Percentiles rank a stretch among this genome's conserved stretches.
These are phyloP conservation scores for Pelosia muscerda DNA, from an alignment of 2,888 invertebrate species.

Conservation along the genomic window DNA sequence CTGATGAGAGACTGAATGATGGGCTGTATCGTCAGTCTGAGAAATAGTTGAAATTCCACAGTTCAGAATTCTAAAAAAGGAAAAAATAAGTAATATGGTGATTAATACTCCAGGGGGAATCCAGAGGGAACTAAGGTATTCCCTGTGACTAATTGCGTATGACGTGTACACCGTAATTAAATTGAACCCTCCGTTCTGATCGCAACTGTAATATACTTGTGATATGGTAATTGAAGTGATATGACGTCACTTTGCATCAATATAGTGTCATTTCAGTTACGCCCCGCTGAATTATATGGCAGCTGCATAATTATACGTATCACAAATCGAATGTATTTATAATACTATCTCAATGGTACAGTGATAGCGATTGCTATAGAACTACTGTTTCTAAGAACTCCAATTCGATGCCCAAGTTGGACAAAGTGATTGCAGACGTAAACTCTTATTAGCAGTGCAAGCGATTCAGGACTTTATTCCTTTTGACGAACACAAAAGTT, in stretches of 20 bases:
- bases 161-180: conserved; percentile 42
- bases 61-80: too few relatives aligned
- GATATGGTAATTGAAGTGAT: conserved; percentile 14
- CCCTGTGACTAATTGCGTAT: conserved; percentile 46
- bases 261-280: background rate
- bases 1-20: too few relatives aligned
- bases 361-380: background rate
- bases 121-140: conserved; percentile 40
- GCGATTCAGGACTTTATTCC: too few relatives aligned
- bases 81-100: too few relatives aligned
- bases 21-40: too few relatives aligned
- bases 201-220: conserved; percentile 19
- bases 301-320: too few relatives aligned
- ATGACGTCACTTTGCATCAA: background rate
- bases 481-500: too few relatives aligned
- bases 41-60: too few relatives aligned
- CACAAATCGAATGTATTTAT: background rate
- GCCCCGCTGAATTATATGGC: background rate
- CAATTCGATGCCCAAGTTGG: background rate
- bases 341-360: background rate
- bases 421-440: too few relatives aligned
- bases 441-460: too few relatives aligned
- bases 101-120: conserved; percentile 22
- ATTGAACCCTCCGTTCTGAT: conserved; percentile 37
- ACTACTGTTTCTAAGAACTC: background rate